Evolutionary conservation across 2,888 invertebrate genomes (phyloP), one percentile per base, ranked within the genome.

Genomic region (Rhamphomyia laevipes): DNA sequence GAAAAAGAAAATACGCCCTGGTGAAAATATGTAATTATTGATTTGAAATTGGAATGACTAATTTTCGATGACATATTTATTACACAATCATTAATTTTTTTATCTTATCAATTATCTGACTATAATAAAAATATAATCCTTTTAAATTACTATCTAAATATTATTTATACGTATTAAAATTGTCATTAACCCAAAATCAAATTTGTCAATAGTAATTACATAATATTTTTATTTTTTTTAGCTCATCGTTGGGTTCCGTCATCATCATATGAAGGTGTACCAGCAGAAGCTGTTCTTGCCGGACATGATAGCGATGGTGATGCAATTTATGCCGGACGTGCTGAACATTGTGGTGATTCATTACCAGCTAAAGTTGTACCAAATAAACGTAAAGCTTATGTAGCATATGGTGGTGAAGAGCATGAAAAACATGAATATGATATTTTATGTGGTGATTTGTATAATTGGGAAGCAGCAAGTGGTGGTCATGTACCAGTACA

Each of bases 311-410:
- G 67, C 13, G 86, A 86, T 57, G 86, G 87, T 1, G 74, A 76
- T 1, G 72, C 77, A 46, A 84, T 89, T 59, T 88, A 77, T 64
- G 82, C 86, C 1, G 88, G 86, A 0, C 76, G 87, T 45, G 78
- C 80, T 1, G 75, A 70, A 49, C 80, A 84, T 59, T 74, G 76
- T 51, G 82, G 77, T 17, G 79, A 80, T 58, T 68, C 75, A 68
- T 55, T 80, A 33, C 80, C 80, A 3, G 78, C 80, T 1, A 81
- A 80, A 66, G 69, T 80, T 1, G 75, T 80, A 16, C 78, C 79
- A 1, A 73, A 71, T 35, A 77, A 74, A 61, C 61, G 76, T 47
- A 77, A 77, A 12, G 82, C 82, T 33, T 86, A 83, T 63, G 71
- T 86, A 44, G 66, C 75, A 10, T 76, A 74, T 55, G 73, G 67